A percentile compares a stretch with the other conserved stretches of the same genome.
phyloP scores from a whole-genome alignment of 2,113 vertebrate species.

The Onychorhynchus coronatus region DNA sequence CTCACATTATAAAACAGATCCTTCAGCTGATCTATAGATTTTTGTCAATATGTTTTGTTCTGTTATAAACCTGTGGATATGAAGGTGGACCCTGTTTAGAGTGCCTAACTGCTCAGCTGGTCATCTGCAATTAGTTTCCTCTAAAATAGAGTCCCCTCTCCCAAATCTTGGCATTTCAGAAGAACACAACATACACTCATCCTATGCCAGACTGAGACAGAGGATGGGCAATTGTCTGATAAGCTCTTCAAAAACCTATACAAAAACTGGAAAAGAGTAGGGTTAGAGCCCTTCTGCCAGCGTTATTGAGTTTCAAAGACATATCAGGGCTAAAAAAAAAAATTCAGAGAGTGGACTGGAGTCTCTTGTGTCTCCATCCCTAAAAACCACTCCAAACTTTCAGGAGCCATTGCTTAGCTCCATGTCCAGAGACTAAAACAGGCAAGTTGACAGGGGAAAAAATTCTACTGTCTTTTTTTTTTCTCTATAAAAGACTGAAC shows the following conservation, averaged over 20 bases:
- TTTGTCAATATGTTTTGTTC: neutral
- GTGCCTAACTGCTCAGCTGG: neutral
- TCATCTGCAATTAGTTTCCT: neutral
- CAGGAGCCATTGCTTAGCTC: neutral
- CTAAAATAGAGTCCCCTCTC: neutral
- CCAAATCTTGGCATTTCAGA: neutral
- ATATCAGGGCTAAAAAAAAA: neutral
- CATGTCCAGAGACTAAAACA: neutral
- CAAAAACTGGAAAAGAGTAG: neutral
- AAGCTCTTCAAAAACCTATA: neutral
- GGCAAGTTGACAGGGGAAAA: neutral
- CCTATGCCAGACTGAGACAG: neutral
- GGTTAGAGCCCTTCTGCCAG: neutral
- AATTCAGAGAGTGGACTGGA: neutral
- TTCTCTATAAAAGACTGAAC: neutral
- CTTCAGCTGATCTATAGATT: neutral
- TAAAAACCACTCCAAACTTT: neutral
- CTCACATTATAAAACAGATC: neutral
- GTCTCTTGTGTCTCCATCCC: neutral
- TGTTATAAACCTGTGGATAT: neutral
- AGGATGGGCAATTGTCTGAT: neutral
- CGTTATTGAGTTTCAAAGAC: neutral
- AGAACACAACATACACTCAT: neutral
- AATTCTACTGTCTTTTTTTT: neutral
- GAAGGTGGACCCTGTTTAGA: neutral